Evolutionary conservation across 2,888 invertebrate genomes (phyloP).

Genomic region (Eristalinus aeneus): DNA sequence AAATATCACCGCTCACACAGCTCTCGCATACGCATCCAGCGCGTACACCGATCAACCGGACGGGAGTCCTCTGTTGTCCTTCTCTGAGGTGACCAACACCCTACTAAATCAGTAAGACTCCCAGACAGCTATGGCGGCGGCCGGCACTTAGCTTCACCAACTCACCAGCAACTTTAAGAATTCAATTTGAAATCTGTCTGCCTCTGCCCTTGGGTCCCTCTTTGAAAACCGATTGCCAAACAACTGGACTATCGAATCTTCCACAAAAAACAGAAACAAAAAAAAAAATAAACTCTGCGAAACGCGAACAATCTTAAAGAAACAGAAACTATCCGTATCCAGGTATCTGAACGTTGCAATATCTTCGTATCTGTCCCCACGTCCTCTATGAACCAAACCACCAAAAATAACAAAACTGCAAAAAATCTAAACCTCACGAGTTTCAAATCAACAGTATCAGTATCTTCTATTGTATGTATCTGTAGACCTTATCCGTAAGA

Average conservation of each 20-base stretch:
- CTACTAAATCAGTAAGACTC: slow-evolving; percentile 84
- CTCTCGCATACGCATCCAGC: slow-evolving; percentile 81
- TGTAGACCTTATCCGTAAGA: slow-evolving; percentile 41
- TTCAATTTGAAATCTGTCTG: neutral
- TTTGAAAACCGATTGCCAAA: slow-evolving; percentile 78
- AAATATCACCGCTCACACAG: slow-evolving; percentile 80
- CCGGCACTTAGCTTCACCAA: neutral
- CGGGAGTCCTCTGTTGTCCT: slow-evolving; percentile 88
- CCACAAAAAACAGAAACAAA: slow-evolving; percentile 76
- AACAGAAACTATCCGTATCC: slow-evolving; percentile 38
- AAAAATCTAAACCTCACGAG: slow-evolving; percentile 45
- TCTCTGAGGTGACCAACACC: slow-evolving; percentile 90
- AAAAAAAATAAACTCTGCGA: neutral
- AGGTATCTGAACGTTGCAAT: slow-evolving; percentile 55
- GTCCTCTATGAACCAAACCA: slow-evolving; percentile 48
- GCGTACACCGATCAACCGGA: slow-evolving; percentile 82
- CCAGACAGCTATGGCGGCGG: too few species aligned
- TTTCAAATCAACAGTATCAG: slow-evolving; percentile 61
- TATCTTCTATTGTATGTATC: slow-evolving; percentile 48
- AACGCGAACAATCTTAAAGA: slow-evolving; percentile 50
- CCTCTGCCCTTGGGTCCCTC: neutral
- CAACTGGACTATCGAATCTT: slow-evolving; percentile 79
- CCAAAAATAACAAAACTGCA: slow-evolving; percentile 30
- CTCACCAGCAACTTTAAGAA: neutral
- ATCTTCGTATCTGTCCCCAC: slow-evolving; percentile 22